These are phyloP conservation scores for Cerastoderma edule DNA, from an alignment of 2,888 invertebrate species.

Conservation along the genomic window DNA sequence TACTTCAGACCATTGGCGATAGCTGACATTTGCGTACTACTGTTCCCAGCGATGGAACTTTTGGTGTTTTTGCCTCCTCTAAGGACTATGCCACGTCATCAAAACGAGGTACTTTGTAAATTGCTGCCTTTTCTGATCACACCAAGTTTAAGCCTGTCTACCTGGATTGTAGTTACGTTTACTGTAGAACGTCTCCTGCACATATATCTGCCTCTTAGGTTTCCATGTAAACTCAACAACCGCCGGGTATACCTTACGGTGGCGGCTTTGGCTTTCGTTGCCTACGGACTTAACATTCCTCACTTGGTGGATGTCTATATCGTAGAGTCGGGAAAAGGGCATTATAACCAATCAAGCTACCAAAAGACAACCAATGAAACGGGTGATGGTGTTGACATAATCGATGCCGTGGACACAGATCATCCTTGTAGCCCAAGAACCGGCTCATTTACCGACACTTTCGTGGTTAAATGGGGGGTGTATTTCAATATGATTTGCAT, in stretches of 20 bases:
- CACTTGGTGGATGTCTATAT: neutral
- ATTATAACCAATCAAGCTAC: no score
- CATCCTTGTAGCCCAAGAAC: neutral
- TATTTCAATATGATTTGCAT: no score
- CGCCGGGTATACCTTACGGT: neutral
- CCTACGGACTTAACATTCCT: conserved; percentile 1
- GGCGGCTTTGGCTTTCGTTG: neutral
- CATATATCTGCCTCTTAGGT: neutral
- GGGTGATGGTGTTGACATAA: no score
- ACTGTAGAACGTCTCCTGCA: neutral
- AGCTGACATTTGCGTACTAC: neutral
- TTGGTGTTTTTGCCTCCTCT: neutral
- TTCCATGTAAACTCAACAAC: neutral
- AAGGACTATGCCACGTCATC: neutral
- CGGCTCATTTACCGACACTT: neutral
- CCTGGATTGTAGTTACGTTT: neutral
- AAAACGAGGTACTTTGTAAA: neutral
- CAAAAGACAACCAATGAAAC: no score
- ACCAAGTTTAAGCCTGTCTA: neutral
- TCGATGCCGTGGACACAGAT: no score
- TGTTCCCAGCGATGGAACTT: neutral
- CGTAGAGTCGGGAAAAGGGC: neutral
- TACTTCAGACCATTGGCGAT: conserved; percentile 1
- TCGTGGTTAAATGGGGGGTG: no score
- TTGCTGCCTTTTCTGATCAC: neutral